phyloP scores from a whole-genome alignment of 2,888 invertebrate species.

The Rhynchonema sp. region DNA sequence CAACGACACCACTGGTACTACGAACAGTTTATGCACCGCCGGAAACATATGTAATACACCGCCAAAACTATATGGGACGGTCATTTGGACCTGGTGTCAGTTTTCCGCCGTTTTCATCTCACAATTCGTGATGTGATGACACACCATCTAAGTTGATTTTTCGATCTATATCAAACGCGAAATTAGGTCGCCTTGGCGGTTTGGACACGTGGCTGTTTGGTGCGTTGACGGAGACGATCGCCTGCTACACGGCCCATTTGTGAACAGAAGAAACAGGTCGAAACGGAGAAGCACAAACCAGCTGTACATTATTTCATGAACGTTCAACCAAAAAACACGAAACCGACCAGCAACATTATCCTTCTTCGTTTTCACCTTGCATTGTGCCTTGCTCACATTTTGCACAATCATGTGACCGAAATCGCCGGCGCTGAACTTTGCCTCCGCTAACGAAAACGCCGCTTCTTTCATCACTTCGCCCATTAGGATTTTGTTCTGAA shows the following conservation, averaged over 20 bases:
- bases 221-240: too few species aligned
- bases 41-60: too few species aligned
- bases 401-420: slow-evolving; percentile 94
- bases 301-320: not conserved
- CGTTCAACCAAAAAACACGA: slow-evolving; percentile 3
- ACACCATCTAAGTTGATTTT: too few species aligned
- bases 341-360: slow-evolving; percentile 82
- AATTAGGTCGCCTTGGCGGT: too few species aligned
- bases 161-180: too few species aligned
- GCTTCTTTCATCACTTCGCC: slow-evolving; percentile 99
- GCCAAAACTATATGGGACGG: too few species aligned
- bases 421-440: slow-evolving; percentile 93
- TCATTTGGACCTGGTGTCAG: too few species aligned
- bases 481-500: slow-evolving; percentile 58
- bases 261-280: not conserved
- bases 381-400: slow-evolving; percentile 92
- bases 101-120: too few species aligned
- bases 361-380: slow-evolving; percentile 65
- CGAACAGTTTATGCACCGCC: too few species aligned
- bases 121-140: too few species aligned
- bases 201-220: too few species aligned
- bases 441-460: slow-evolving; percentile 90
- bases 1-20: too few species aligned
- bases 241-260: not conserved
- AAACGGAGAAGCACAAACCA: not conserved